Percentiles rank a stretch among this genome's conserved stretches.
Conservation (phyloP, 2,113 vertebrate species). For the Himantopus leucocephalus region DNA sequence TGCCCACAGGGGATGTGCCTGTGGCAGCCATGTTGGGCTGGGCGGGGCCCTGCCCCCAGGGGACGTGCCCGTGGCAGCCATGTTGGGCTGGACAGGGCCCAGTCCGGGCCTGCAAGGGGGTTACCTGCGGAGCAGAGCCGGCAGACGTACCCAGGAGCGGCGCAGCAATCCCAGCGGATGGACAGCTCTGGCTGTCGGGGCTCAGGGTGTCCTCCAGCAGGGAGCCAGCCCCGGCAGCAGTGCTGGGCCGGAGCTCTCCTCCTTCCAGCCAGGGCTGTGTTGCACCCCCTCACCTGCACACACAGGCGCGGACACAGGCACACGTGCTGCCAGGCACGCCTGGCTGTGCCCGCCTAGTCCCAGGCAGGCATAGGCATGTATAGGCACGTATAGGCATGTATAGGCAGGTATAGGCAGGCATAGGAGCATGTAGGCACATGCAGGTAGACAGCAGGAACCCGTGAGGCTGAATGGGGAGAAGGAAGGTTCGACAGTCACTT, state of each 20-base stretch:
- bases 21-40: not conserved
- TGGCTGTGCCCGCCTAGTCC: not conserved
- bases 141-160: not conserved
- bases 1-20: not conserved
- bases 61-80: not conserved
- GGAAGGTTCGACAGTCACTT: not conserved
- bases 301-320: not conserved
- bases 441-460: not conserved
- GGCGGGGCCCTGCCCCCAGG: not conserved
- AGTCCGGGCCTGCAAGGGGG: too few relatives aligned
- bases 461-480: not conserved
- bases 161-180: rapidly evolving
- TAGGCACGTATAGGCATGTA: not conserved
- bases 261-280: rapidly evolving
- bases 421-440: rapidly evolving
- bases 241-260: too few relatives aligned
- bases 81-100: too few relatives aligned
- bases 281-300: not conserved
- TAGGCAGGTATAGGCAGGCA: not conserved
- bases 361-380: not conserved
- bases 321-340: not conserved
- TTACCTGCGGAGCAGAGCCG: not conserved
- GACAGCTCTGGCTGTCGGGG: not conserved
- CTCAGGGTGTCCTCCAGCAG: not conserved
- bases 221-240: not conserved